Evolutionary conservation across 2,888 invertebrate genomes (phyloP).

Genomic region (Lepidocyrtinus sp.): DNA sequence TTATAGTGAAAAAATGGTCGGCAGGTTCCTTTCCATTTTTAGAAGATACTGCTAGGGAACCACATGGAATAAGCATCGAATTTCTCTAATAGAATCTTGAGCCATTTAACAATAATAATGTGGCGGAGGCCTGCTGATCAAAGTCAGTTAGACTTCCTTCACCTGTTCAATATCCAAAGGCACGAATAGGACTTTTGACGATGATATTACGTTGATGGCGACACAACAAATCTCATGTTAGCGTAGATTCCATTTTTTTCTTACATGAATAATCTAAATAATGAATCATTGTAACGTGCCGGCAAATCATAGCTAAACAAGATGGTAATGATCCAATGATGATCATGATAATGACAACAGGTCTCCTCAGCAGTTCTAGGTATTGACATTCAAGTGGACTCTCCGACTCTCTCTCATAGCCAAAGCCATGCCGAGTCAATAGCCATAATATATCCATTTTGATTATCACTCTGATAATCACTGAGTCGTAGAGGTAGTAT

Average conservation of each 20-base stretch:
- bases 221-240: neutral
- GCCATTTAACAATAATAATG: no score
- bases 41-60: no score
- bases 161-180: neutral
- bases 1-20: no score
- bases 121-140: no score
- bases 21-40: no score
- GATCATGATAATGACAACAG: neutral
- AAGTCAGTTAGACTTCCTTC: neutral
- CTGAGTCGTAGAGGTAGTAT: neutral
- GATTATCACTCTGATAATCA: neutral
- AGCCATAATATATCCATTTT: neutral
- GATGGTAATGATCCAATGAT: neutral
- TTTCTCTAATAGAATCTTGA: no score
- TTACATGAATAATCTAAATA: neutral
- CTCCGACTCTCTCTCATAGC: neutral
- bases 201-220: neutral
- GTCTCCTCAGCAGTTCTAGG: neutral
- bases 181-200: neutral
- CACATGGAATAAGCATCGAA: no score
- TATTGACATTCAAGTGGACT: no score
- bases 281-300: neutral
- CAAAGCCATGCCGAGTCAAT: neutral
- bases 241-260: neutral
- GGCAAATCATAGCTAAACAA: neutral